A percentile compares a stretch with the other conserved stretches of the same genome.
These are phyloP conservation scores for Leucophora obtusa DNA, from an alignment of 2,888 invertebrate species.

Conservation along the genomic window DNA sequence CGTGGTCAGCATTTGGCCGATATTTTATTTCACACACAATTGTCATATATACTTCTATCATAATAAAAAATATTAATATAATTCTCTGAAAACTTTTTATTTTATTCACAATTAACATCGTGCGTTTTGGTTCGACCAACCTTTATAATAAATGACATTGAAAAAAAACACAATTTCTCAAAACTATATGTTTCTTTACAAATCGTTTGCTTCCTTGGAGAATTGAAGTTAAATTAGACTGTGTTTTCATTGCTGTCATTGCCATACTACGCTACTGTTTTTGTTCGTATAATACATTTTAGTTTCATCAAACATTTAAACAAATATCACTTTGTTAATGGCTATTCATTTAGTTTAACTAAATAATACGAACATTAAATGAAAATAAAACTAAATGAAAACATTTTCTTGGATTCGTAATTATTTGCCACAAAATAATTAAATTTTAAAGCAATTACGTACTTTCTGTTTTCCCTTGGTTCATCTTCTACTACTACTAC, in stretches of 20 bases:
- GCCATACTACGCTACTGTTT: neutral
- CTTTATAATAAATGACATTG: too few relatives aligned
- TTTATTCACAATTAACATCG: too few relatives aligned
- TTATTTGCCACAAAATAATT: constrained; percentile 46
- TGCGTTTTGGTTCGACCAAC: too few relatives aligned
- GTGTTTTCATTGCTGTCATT: neutral
- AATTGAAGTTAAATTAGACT: neutral
- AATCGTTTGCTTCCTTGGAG: too few relatives aligned
- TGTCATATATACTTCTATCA: too few relatives aligned
- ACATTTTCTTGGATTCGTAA: constrained; percentile 43
- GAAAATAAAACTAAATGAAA: constrained; percentile 38
- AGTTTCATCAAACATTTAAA: constrained; percentile 24
- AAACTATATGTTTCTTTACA: too few relatives aligned
- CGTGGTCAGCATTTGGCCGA: too few relatives aligned
- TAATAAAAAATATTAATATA: too few relatives aligned
- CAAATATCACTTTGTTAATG: constrained; percentile 18
- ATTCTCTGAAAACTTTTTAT: too few relatives aligned
- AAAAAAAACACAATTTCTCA: too few relatives aligned
- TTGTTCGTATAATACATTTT: neutral
- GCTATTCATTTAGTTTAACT: constrained; percentile 22
- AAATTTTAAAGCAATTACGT: constrained; percentile 50
- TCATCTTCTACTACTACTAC: neutral
- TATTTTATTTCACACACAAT: too few relatives aligned
- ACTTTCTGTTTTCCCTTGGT: neutral
- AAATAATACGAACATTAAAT: neutral